A percentile compares a stretch with the other conserved stretches of the same genome.
phyloP scores from a whole-genome alignment of 2,888 invertebrate genomes.

The Chrysotoxum bicinctum region DNA sequence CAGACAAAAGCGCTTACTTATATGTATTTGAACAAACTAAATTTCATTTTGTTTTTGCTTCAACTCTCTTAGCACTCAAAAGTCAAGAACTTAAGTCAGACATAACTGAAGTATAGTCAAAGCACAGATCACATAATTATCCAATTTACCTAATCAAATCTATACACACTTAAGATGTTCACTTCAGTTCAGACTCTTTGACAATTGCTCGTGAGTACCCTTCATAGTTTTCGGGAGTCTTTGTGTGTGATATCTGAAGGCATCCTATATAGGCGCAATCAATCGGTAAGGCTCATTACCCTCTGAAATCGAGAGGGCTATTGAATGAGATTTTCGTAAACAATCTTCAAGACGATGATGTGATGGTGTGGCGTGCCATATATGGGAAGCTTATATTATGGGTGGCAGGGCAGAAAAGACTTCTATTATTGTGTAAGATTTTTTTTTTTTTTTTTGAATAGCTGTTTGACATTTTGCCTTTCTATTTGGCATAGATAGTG shows the following conservation, averaged over 20 bases:
- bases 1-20: not conserved
- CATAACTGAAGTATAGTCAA: slow-evolving; percentile 7
- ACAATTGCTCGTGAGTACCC: slow-evolving; percentile 18
- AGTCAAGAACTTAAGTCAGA: slow-evolving; percentile 33
- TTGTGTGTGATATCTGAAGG: slow-evolving; percentile 31
- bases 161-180: slow-evolving; percentile 47
- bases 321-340: slow-evolving; percentile 57
- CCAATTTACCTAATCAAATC: slow-evolving; percentile 68
- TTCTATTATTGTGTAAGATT: slow-evolving; percentile 18
- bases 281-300: slow-evolving; percentile 55
- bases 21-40: not conserved
- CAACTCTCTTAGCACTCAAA: not conserved
- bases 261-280: slow-evolving; percentile 16
- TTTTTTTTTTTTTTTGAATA: not conserved
- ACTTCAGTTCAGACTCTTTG: slow-evolving; percentile 50
- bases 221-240: slow-evolving; percentile 23
- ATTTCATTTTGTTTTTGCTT: not conserved
- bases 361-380: not conserved
- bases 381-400: not conserved
- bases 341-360: slow-evolving; percentile 41
- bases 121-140: slow-evolving; percentile 54
- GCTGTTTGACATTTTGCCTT: slow-evolving; percentile 48
- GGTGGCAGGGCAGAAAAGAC: slow-evolving; percentile 33
- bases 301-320: slow-evolving; percentile 54
- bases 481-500: slow-evolving; percentile 48